Conservation (phyloP, 2,113 vertebrate species). For the Speoplatyrhinus poulsoni region DNA sequence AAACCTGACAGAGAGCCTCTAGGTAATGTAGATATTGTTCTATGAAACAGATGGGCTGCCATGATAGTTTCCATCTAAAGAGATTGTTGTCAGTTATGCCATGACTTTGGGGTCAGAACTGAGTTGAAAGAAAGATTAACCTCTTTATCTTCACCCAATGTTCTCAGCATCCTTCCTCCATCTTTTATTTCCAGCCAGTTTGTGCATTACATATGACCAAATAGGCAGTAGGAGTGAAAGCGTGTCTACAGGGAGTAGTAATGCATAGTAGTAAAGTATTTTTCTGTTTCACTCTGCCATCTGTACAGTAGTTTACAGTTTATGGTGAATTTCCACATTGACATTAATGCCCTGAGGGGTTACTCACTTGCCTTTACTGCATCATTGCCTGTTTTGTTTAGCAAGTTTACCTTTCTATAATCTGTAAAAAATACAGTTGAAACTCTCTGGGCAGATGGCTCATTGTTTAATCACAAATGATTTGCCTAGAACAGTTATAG, state of each 20-base stretch:
- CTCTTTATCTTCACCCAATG: not conserved
- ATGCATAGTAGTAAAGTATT: not conserved
- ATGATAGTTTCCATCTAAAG: constrained; percentile 3
- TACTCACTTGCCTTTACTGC: constrained; percentile 12
- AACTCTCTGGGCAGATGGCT: constrained; percentile 44
- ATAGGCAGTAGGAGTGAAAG: not conserved
- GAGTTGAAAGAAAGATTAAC: constrained; percentile 11
- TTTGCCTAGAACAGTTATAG: constrained; percentile 41
- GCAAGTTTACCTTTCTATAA: constrained; percentile 51
- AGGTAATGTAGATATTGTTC: not conserved
- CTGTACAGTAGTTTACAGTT: not conserved
- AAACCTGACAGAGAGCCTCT: not conserved
- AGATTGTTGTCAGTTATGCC: constrained; percentile 9
- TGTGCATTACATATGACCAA: not conserved
- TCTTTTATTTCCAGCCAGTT: not conserved
- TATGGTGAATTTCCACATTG: constrained; percentile 31
- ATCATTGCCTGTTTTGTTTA: constrained; percentile 46
- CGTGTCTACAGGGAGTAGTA: not conserved
- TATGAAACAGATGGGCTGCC: not conserved
- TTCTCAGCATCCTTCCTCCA: not conserved
- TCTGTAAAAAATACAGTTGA: constrained; percentile 29
- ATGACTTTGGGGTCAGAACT: constrained; percentile 9
- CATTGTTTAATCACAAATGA: constrained; percentile 47
- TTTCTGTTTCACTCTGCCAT: not conserved
- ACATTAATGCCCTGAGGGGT: constrained; percentile 30